Evolutionary conservation across 1,140 invertebrate species (phyloP).

Genomic region (Drosophila lini): DNA sequence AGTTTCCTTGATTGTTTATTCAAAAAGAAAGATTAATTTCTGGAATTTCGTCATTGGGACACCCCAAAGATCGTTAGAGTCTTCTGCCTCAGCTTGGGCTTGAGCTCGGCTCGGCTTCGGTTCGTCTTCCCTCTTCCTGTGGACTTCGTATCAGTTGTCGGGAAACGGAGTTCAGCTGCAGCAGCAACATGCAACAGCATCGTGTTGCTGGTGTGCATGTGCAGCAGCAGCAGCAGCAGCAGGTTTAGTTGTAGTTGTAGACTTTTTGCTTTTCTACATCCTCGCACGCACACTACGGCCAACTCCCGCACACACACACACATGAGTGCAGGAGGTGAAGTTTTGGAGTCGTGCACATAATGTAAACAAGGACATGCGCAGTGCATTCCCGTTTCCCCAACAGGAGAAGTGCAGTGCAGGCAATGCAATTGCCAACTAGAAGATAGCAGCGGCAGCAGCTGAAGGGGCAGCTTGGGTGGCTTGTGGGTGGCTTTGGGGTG

Average conservation of each 20-base stretch:
- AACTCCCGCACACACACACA: slow-evolving; percentile 8
- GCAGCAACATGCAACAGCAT: slow-evolving; percentile 56
- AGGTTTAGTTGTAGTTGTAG: slow-evolving; percentile 78
- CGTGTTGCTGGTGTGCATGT: slow-evolving; percentile 33
- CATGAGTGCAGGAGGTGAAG: slow-evolving; percentile 31
- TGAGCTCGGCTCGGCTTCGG: slow-evolving; percentile 21
- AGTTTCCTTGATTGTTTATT: not conserved
- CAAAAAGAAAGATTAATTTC: not conserved
- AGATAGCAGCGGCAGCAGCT: slow-evolving; percentile 57
- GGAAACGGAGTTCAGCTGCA: slow-evolving; percentile 64
- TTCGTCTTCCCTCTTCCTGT: slow-evolving; percentile 10
- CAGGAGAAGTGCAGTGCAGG: slow-evolving; percentile 75
- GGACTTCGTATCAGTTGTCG: slow-evolving; percentile 30
- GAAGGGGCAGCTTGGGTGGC: slow-evolving; percentile 21
- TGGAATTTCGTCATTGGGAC: not conserved
- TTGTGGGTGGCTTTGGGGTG: slow-evolving; percentile 12
- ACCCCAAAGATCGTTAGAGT: slow-evolving; percentile 16
- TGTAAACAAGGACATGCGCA: slow-evolving; percentile 81
- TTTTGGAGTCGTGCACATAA: slow-evolving; percentile 70
- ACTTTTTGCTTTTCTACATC: slow-evolving; percentile 78
- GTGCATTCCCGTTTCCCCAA: slow-evolving; percentile 66
- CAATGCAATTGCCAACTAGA: slow-evolving; percentile 81
- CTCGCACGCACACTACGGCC: slow-evolving; percentile 32
- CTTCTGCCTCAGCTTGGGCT: not conserved
- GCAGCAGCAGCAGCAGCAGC: slow-evolving; percentile 53